A percentile compares a stretch with the other conserved stretches of the same genome.
phyloP scores from a whole-genome alignment of 2,797 vertebrate species.

The Pipistrellus pipistrellus region DNA sequence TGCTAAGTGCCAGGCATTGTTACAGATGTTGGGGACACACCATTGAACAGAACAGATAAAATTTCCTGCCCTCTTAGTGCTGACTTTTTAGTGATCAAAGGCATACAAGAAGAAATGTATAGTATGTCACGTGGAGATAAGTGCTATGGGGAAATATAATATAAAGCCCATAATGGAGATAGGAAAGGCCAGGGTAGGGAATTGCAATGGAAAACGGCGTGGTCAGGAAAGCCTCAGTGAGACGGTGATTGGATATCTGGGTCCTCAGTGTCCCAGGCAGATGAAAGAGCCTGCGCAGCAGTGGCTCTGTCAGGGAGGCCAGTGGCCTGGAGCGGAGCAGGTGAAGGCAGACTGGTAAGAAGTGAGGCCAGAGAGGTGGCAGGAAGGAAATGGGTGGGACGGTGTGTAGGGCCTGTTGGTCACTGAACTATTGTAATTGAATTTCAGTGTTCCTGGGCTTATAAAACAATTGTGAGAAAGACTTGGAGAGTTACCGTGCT shows the following conservation, averaged over 20 bases:
- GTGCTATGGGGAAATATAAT: background rate
- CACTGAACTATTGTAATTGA: background rate
- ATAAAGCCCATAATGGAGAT: background rate
- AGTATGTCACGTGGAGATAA: background rate
- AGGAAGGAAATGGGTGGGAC: background rate
- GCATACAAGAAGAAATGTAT: background rate
- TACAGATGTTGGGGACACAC: background rate
- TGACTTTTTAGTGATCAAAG: background rate
- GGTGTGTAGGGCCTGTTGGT: background rate
- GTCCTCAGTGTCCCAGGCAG: background rate
- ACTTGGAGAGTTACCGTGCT: conserved; percentile 14
- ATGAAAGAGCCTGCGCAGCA: background rate
- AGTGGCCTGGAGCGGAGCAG: background rate
- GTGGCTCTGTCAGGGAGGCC: background rate
- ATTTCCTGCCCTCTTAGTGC: background rate
- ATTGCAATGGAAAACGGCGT: background rate
- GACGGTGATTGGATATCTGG: background rate
- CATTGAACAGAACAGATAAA: conserved; percentile 17
- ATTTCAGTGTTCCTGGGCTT: background rate
- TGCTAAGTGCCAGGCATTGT: background rate
- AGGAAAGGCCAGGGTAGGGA: background rate
- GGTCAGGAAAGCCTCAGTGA: background rate
- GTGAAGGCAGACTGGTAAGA: background rate
- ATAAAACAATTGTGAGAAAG: background rate
- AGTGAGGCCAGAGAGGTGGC: background rate